Evolutionary conservation across 2,888 invertebrate genomes (phyloP).

Genomic region (Melieria crassipennis): DNA sequence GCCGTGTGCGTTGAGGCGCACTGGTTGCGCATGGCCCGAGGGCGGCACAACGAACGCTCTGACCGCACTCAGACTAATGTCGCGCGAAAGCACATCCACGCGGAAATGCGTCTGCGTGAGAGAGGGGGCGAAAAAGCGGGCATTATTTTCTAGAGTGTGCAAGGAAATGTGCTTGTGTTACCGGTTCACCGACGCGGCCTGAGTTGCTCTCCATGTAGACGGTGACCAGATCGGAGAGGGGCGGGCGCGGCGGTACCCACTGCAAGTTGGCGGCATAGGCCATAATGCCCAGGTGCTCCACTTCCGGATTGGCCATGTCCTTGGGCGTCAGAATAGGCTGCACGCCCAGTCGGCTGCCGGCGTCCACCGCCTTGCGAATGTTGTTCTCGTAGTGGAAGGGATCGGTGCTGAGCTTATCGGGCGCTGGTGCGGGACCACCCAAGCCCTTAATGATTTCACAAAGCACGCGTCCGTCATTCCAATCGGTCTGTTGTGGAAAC

Average conservation of each 20-base stretch:
- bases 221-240: conserved; percentile 82
- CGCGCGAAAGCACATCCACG: conserved; percentile 76
- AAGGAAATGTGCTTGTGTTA: conserved; percentile 60
- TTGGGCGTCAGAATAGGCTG: conserved; percentile 90
- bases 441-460: conserved; percentile 88
- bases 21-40: conserved; percentile 73
- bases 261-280: conserved; percentile 94
- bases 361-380: conserved; percentile 79
- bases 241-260: conserved; percentile 86
- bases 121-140: neutral
- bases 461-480: conserved; percentile 94
- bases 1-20: conserved; percentile 76
- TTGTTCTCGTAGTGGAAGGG: conserved; percentile 84
- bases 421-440: conserved; percentile 86
- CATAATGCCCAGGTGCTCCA: conserved; percentile 97
- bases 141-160: neutral
- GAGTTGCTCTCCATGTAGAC: conserved; percentile 85
- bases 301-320: conserved; percentile 94
- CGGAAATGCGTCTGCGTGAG: conserved; percentile 77
- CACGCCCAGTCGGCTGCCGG: conserved; percentile 78
- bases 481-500: conserved; percentile 79
- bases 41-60: conserved; percentile 83
- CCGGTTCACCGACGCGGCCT: conserved; percentile 86
- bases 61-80: conserved; percentile 77
- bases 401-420: conserved; percentile 81